These are phyloP conservation scores for Ceratina japonica DNA, from an alignment of 1,140 invertebrate genomes.

Conservation along the genomic window DNA sequence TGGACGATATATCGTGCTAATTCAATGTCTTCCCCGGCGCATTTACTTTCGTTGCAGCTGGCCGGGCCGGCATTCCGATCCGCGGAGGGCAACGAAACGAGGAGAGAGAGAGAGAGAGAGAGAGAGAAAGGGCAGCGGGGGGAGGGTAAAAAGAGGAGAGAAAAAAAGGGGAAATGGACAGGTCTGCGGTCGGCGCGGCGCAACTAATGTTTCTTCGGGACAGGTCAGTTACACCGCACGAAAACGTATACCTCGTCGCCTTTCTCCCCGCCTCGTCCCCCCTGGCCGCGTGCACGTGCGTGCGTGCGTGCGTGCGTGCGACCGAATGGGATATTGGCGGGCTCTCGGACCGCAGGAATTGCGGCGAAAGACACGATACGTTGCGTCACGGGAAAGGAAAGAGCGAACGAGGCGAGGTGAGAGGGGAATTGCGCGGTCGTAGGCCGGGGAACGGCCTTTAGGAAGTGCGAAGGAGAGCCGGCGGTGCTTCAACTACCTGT, in stretches of 20 bases:
- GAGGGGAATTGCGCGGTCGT: conserved; percentile 18
- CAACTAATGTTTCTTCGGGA: conserved; percentile 63
- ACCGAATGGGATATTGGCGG: conserved; percentile 53
- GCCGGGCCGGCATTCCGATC: conserved; percentile 43
- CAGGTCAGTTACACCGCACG: conserved; percentile 70
- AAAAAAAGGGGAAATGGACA: conserved; percentile 45
- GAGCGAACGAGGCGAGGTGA: conserved; percentile 8
- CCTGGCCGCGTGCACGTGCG: background rate
- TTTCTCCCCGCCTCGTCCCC: too few relatives aligned
- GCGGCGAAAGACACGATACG: conserved; percentile 49
- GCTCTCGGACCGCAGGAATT: conserved; percentile 65
- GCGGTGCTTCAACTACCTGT: conserved; percentile 56
- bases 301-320: too few relatives aligned
- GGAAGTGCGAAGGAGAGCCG: conserved; percentile 61
- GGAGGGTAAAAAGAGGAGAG: background rate
- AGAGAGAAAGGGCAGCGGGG: conserved; percentile 34
- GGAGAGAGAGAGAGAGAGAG: conserved; percentile 34
- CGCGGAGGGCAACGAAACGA: conserved; percentile 37
- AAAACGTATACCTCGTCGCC: conserved; percentile 61
- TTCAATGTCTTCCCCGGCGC: conserved; percentile 41
- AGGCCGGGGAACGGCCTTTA: conserved; percentile 54
- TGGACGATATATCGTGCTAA: conserved; percentile 47
- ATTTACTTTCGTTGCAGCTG: conserved; percentile 44
- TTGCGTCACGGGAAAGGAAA: conserved; percentile 53
- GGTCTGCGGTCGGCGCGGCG: conserved; percentile 57